Base-by-base conservation (phyloP, 2,113 vertebrate genomes). In the Oenanthe oenanthe region DNA sequence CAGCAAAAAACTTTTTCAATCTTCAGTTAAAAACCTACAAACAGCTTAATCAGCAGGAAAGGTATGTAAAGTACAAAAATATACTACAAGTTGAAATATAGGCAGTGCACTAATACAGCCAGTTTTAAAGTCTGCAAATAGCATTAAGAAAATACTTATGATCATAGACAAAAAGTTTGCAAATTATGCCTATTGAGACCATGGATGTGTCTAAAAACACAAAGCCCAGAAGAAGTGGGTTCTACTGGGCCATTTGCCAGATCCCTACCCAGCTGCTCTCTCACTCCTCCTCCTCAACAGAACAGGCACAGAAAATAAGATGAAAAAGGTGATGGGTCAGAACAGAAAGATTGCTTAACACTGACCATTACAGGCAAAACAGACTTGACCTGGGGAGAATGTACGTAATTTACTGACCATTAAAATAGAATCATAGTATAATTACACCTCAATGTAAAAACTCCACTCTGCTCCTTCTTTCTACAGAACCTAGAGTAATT, bases 251-350 rank as follows among this genome's bases (percentile, higher is more conserved):
- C 45, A 66, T 25, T n/a, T 36, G 38, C 17, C 5, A 15, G 36
- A 31, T 7, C 4, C 7, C 8, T 20, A 31, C 12, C 8, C 60
- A 42, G 42, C 12, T 0, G 0, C 31, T 71, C 67, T 61, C 51
- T 47, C 12, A 21, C 9, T 36, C 10, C 20, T 12, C 4, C 10
- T 57, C 38, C 29, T 48, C 40, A 68, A 26, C 17, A 54, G 29
- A 20, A 48, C 17, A 61, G 29, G 29, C 20, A 68, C 29, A 54
- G 20, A n/a, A 82, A 34, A 31, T 6, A 82, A 22, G 40, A 54
- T 26, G 17, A 24, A 40, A 60, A 89, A 61, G 43, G 40, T 25
- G 40, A 78, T 21, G 29, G 42, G 42, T 48, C 50, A 63, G 26
- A 50, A 79, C 42, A 72, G 42, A 79, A 63, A 57, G 58, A 65